Percentiles rank a stretch among this genome's conserved stretches.
Evolutionary conservation across 92 coral and sea anemone genomes (phyloP).

Genomic region (Porites lobata): DNA sequence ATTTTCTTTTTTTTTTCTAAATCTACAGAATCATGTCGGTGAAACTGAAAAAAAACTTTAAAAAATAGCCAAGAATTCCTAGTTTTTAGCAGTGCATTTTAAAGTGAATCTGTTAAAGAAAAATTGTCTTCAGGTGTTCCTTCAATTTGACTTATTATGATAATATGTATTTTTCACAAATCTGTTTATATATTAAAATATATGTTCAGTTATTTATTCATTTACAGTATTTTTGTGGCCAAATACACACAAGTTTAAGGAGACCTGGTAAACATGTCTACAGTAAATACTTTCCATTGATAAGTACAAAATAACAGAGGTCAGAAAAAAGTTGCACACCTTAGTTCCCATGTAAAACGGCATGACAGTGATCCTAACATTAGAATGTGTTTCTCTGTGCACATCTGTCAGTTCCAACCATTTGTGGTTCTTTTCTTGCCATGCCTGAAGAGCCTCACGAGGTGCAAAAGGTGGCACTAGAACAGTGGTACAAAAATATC

Average conservation of each 20-base stretch:
- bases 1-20: background rate
- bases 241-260: no score
- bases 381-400: constrained; percentile 92
- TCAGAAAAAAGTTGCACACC: constrained; percentile 45
- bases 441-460: constrained; percentile 86
- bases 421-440: constrained; percentile 96
- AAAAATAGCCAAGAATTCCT: background rate
- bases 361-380: constrained; percentile 93
- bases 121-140: no score
- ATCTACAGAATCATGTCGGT: background rate
- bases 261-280: no score
- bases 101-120: background rate
- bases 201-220: no score
- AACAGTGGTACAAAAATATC: background rate
- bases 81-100: background rate
- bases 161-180: no score
- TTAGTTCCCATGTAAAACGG: constrained; percentile 99
- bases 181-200: no score
- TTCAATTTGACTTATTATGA: no score
- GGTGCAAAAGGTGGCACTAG: constrained; percentile 84
- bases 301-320: background rate
- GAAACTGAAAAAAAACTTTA: background rate
- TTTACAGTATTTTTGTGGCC: no score
- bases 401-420: constrained; percentile 98
- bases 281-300: no score